A percentile compares a stretch with the other conserved stretches of the same genome.
These are phyloP conservation scores for Dinothrombium tinctorium DNA, from an alignment of 1,140 invertebrate species.

Conservation along the genomic window DNA sequence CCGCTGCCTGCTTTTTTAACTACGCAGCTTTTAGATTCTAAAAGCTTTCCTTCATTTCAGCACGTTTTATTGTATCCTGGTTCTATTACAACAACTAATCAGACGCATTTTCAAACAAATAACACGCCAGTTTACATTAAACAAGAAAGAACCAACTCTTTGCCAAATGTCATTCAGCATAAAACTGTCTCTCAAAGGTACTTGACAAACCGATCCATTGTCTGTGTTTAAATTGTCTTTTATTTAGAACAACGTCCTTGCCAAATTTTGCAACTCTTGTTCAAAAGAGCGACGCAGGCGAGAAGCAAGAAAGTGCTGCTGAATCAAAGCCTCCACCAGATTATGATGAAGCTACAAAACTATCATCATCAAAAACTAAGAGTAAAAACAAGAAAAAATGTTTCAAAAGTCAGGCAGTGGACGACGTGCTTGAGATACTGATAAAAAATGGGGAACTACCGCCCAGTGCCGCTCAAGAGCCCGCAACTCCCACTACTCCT, in stretches of 20 bases:
- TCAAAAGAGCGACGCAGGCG: conserved; percentile 3
- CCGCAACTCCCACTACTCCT: conserved; percentile 37
- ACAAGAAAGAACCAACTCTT: conserved; percentile 12
- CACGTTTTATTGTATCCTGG: background rate
- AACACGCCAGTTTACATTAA: conserved; percentile 3
- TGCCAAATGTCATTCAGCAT: conserved; percentile 13
- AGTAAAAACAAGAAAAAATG: conserved; percentile 18
- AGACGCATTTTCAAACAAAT: background rate
- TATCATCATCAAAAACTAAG: no score
- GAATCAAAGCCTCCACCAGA: conserved; percentile 28
- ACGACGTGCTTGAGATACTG: conserved; percentile 81
- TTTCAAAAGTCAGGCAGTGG: conserved; percentile 61
- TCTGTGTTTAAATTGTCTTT: background rate
- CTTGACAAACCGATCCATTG: background rate
- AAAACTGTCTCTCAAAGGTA: background rate
- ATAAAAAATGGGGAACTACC: conserved; percentile 78
- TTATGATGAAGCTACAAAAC: conserved; percentile 43
- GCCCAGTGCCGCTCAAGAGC: conserved; percentile 54
- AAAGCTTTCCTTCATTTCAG: background rate
- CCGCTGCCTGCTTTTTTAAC: background rate
- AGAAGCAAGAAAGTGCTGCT: conserved; percentile 7
- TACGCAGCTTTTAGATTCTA: background rate
- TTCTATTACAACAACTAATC: background rate
- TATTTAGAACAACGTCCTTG: conserved; percentile 23
- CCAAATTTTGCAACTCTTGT: conserved; percentile 24